These are phyloP conservation scores for Diabrotica undecimpunctata DNA, from an alignment of 1,140 invertebrate species.

Conservation along the genomic window DNA sequence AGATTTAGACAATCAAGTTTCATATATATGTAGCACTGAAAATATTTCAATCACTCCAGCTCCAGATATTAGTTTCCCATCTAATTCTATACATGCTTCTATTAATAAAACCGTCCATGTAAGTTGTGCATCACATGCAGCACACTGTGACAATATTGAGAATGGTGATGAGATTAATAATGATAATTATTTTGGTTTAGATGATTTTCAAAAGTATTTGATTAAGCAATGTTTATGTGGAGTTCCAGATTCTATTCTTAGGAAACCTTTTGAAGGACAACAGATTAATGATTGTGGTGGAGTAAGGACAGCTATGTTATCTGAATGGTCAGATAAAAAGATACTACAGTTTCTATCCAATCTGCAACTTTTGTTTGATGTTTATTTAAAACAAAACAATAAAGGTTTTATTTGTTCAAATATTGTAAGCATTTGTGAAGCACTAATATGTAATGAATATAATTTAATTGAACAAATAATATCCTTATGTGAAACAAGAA, in stretches of 20 bases:
- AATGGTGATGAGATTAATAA: neutral
- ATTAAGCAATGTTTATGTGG: conserved; percentile 72
- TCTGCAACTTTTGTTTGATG: conserved; percentile 77
- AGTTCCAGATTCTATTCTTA: conserved; percentile 64
- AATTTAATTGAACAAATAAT: conserved; percentile 80
- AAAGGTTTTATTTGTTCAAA: conserved; percentile 75
- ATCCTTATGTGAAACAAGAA: conserved; percentile 69
- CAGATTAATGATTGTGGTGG: conserved; percentile 53
- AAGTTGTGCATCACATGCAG: too few relatives aligned
- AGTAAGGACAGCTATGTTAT: conserved; percentile 53
- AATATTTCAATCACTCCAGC: conserved; percentile 38
- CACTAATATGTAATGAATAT: conserved; percentile 74
- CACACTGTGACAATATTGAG: too few relatives aligned
- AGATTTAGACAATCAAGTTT: conserved; percentile 35
- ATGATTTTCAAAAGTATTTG: conserved; percentile 59
- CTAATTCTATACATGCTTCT: neutral
- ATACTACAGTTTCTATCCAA: conserved; percentile 75
- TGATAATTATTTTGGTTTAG: conserved; percentile 35
- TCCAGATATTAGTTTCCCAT: conserved; percentile 29
- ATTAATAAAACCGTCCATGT: too few relatives aligned
- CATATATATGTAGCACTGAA: conserved; percentile 32
- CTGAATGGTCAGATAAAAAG: conserved; percentile 68
- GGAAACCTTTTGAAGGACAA: conserved; percentile 65
- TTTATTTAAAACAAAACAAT: conserved; percentile 78
- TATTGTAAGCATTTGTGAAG: conserved; percentile 73